Conservation (phyloP, 2,797 vertebrate genomes). For the Ispidina lecontei region DNA sequence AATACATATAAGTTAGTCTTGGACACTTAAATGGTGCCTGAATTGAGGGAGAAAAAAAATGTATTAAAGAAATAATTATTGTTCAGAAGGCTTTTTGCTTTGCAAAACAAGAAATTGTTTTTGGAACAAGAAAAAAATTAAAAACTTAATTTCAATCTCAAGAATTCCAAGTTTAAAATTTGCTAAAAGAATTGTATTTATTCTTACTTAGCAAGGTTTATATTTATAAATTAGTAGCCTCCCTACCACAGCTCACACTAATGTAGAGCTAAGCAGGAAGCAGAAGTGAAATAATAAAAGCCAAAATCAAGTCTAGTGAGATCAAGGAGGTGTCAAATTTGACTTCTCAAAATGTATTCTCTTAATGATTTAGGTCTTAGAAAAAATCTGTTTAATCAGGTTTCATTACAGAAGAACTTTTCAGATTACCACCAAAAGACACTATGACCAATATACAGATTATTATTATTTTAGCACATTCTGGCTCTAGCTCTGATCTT, state of each 20-base stretch:
- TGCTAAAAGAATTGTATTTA: background rate
- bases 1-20: background rate
- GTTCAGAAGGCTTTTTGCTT: background rate
- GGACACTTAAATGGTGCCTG: background rate
- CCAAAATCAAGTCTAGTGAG: background rate
- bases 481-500: background rate
- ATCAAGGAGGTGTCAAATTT: background rate
- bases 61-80: background rate
- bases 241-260: background rate
- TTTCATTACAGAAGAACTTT: slow-evolving; percentile 38
- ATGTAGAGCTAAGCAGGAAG: background rate
- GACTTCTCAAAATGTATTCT: background rate
- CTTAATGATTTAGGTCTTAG: background rate
- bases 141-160: background rate
- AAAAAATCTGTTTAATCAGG: background rate
- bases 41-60: background rate
- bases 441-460: background rate
- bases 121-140: background rate
- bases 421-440: slow-evolving; percentile 59
- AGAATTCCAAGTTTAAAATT: background rate
- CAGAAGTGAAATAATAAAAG: background rate
- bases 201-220: background rate
- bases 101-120: background rate
- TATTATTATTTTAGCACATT: background rate
- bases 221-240: background rate